These are phyloP conservation scores for Orussus abietinus DNA, from an alignment of 1,140 invertebrate genomes.

Conservation along the genomic window DNA sequence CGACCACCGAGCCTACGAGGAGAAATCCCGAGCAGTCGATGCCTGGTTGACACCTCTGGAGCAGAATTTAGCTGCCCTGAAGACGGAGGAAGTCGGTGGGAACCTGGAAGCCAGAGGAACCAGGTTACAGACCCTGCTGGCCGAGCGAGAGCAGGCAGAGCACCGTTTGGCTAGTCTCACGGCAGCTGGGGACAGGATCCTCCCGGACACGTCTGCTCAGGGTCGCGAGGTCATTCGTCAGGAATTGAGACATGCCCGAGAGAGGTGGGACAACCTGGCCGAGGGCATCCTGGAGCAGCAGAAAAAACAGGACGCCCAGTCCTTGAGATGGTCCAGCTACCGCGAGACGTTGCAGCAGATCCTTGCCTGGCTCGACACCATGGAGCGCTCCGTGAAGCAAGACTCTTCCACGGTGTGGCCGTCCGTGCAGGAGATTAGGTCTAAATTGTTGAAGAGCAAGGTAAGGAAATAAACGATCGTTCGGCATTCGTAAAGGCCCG, in stretches of 20 bases:
- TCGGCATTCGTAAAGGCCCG: background rate
- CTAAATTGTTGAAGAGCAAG: slow-evolving; percentile 84
- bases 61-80: slow-evolving; percentile 63
- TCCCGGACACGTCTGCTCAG: slow-evolving; percentile 84
- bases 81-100: slow-evolving; percentile 46
- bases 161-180: slow-evolving; percentile 70
- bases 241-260: slow-evolving; percentile 71
- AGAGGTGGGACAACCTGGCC: slow-evolving; percentile 81
- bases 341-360: slow-evolving; percentile 82
- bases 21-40: slow-evolving; percentile 71
- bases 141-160: slow-evolving; percentile 80
- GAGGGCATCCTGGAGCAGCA: slow-evolving; percentile 76
- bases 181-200: slow-evolving; percentile 77
- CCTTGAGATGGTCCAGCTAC: slow-evolving; percentile 78
- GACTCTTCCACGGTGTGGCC: slow-evolving; percentile 67
- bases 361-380: slow-evolving; percentile 79
- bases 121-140: slow-evolving; percentile 70
- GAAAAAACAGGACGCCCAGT: slow-evolving; percentile 79
- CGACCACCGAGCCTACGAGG: slow-evolving; percentile 78
- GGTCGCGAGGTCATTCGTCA: slow-evolving; percentile 85
- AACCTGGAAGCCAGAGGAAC: slow-evolving; percentile 60
- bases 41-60: slow-evolving; percentile 76
- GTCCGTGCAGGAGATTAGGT: slow-evolving; percentile 79
- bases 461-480: too few species aligned
- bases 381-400: slow-evolving; percentile 74